A percentile compares a stretch with the other conserved stretches of the same genome.
phyloP scores from a whole-genome alignment of 2,113 vertebrate genomes.

The Datnioides undecimradiatus region DNA sequence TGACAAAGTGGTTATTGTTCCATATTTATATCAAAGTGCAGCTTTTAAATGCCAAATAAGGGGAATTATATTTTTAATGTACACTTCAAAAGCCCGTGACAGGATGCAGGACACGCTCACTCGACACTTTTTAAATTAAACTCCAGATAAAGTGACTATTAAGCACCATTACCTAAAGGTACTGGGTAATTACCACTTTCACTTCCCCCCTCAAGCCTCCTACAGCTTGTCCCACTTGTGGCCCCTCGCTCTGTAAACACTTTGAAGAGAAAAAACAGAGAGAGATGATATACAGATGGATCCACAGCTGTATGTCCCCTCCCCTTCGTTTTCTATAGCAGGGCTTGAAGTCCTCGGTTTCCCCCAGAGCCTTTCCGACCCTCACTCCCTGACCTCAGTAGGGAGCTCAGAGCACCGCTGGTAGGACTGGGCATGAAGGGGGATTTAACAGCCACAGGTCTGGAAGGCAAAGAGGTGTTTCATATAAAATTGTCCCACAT shows the following conservation, averaged over 20 bases:
- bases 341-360: neutral
- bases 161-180: conserved; percentile 55
- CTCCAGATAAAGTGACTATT: conserved; percentile 55
- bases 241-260: conserved; percentile 56
- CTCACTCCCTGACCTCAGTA: conserved; percentile 60
- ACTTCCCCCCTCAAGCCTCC: conserved; percentile 42
- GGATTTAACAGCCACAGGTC: conserved; percentile 71
- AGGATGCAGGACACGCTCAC: conserved; percentile 44
- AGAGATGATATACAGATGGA: conserved; percentile 49
- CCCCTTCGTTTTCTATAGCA: conserved; percentile 35
- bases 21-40: conserved; percentile 41
- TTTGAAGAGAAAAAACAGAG: conserved; percentile 59
- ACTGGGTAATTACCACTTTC: conserved; percentile 64
- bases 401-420: conserved; percentile 61
- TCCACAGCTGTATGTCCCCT: conserved; percentile 33
- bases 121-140: conserved; percentile 58
- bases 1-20: conserved; percentile 46
- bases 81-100: conserved; percentile 37
- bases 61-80: conserved; percentile 17
- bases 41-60: conserved; percentile 8
- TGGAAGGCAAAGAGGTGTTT: conserved; percentile 76
- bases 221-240: conserved; percentile 12
- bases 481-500: conserved; percentile 76
- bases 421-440: conserved; percentile 49
- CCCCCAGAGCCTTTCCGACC: conserved; percentile 48